Base-by-base conservation (phyloP, 2,888 invertebrate species). In the Lottia gigantea region DNA sequence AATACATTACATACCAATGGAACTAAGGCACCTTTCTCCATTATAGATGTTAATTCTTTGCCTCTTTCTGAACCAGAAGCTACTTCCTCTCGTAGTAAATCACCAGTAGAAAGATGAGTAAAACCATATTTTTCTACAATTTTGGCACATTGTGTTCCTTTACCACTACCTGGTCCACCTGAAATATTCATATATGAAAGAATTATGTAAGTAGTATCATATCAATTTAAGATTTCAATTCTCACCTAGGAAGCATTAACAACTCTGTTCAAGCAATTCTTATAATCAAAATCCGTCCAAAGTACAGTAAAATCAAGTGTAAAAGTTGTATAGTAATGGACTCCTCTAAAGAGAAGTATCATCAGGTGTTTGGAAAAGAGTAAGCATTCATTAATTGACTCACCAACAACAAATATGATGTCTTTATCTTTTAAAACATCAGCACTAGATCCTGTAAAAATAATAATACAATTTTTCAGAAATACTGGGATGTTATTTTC, bases 81-180 rank as follows among this genome's bases (percentile, higher is more conserved):
- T 8, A 94, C 95, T 90, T 98, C 98, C 12, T 94, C 95, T 62
- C 98, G 91, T 64, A 98, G 91, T 70, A 98, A 91, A 90, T 98
- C 98, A 0, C 98, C 89, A 26, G 87, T 84, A 72, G 97, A 97
- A 76, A 98, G 91, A 89, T 98, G 98, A 11, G 94, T 94, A 90
- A 95, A 96, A 25, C 95, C 95, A 89, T 97, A 98, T 89, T 95
- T 95, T 74, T 92, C 92, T 19, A 97, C 95, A 85, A 98, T 96
- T 87, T 92, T 93, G 79, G 95, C 96, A 90, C 97, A 97, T 90
- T 97, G 97, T 7, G 97, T 98, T 62, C 97, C 97, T 89, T 98
- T 98, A 75, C 98, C 96, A 61, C 95, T 96, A 2, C 97, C 98
- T 0, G 97, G 97, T 0, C 98, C 97, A 66, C 83, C 82, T 82